These are phyloP conservation scores for Empis livida DNA, from an alignment of 2,888 invertebrate species.

Conservation along the genomic window DNA sequence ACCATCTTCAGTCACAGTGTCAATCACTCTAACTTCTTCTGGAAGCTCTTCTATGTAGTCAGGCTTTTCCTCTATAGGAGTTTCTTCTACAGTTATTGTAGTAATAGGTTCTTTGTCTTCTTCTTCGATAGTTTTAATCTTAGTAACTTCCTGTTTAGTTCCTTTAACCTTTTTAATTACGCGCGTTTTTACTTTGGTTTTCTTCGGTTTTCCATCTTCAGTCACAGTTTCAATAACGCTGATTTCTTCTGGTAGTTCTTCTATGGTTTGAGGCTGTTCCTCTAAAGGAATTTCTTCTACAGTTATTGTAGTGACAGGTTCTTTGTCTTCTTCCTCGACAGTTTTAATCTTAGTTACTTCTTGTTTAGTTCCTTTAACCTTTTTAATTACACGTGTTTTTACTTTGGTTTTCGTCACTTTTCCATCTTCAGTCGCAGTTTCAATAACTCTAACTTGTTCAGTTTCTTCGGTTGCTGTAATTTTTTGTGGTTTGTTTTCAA, in stretches of 20 bases:
- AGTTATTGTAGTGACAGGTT: constrained; percentile 22
- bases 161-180: constrained; percentile 26
- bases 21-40: constrained; percentile 18
- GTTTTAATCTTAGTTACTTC: constrained; percentile 33
- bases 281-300: constrained; percentile 16
- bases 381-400: constrained; percentile 23
- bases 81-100: constrained; percentile 21
- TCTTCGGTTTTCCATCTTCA: constrained; percentile 19
- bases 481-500: constrained; percentile 11
- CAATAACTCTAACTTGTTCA: constrained; percentile 30
- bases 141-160: constrained; percentile 24
- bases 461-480: constrained; percentile 10
- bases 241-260: constrained; percentile 14
- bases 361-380: constrained; percentile 25
- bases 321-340: constrained; percentile 30
- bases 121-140: constrained; percentile 23
- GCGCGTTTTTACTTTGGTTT: constrained; percentile 24
- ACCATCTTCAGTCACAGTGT: constrained; percentile 16
- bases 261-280: constrained; percentile 7
- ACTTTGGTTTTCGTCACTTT: constrained; percentile 11
- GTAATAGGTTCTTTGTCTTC: constrained; percentile 24
- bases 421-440: constrained; percentile 32
- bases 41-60: constrained; percentile 23
- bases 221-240: constrained; percentile 19
- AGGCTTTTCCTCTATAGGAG: constrained; percentile 23